Conservation (phyloP, 92 coral and sea anemone genomes). For the Pocillopora meandrina region DNA sequence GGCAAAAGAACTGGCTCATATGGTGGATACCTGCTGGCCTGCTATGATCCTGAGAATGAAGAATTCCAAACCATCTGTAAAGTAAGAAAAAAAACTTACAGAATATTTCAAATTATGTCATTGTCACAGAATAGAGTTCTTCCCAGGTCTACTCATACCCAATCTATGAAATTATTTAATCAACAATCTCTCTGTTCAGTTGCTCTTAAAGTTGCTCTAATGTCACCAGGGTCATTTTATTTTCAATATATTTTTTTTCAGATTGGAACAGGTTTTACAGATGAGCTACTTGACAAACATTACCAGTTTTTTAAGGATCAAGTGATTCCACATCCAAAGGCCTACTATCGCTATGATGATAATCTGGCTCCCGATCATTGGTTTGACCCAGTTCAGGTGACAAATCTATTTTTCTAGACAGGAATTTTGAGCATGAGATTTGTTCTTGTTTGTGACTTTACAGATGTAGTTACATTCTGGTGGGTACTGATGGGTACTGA, state of each 20-base stretch:
- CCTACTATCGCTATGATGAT: constrained; percentile 96
- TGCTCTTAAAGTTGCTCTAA: too few species aligned
- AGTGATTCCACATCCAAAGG: constrained; percentile 85
- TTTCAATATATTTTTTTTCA: constrained; percentile 9
- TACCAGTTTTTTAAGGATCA: constrained; percentile 86
- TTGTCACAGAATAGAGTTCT: too few species aligned
- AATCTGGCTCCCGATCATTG: constrained; percentile 88
- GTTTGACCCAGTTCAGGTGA: constrained; percentile 97
- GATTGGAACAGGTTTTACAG: constrained; percentile 98
- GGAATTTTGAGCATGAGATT: too few species aligned
- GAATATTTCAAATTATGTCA: too few species aligned
- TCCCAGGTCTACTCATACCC: too few species aligned
- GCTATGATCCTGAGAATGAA: constrained; percentile 92
- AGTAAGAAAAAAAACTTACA: constrained; percentile 41
- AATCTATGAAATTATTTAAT: too few species aligned
- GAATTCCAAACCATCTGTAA: constrained; percentile 96
- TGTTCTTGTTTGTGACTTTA: too few species aligned
- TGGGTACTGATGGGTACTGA: too few species aligned
- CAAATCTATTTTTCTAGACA: neutral
- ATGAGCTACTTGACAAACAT: constrained; percentile 89
- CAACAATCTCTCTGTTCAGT: too few species aligned
- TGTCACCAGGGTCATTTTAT: neutral
- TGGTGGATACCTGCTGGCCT: constrained; percentile 93
- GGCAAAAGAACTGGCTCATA: constrained; percentile 96
- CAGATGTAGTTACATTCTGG: too few species aligned